Evolutionary conservation across 2,888 invertebrate genomes (phyloP), one percentile per base, ranked within the genome.

Genomic region (Nemotelus pantherinus): DNA sequence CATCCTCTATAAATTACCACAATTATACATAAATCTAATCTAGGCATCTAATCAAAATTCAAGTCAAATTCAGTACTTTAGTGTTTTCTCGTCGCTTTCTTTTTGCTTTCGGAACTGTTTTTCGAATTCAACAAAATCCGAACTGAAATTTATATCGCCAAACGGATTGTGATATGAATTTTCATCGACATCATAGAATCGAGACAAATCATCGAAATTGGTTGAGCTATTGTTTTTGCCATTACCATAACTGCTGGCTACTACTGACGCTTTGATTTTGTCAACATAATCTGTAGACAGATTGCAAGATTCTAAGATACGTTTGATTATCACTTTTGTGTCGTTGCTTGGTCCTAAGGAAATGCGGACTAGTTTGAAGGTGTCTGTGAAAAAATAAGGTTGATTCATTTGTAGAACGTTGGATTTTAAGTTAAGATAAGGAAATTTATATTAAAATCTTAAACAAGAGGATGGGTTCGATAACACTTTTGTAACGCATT

Each of bases 231-330:
- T 39, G 7, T 47, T 48, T 76, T n/a, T 53, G 67, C 7, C 64
- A 48, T 6, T 55, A 10, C 57, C 57, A 57, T 57, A 9, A 5
- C 43, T 64, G 5, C 9, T 6, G 10, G 3, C n/a, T n/a, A 50
- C 44, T 64, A 3, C n/a, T 41, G 77, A 74, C 0, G 82, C 43
- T 78, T 84, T 86, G 0, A 94, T 91, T 85, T 91, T 93, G 85
- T 95, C 95, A 4, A 97, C 89, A 87, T 95, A 95, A 63, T 93
- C 93, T n/a, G 96, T 95, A 3, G 96, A 91, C 80, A 97, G 90
- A 85, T 94, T 91, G 87, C 96, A 96, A 48, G 93, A 91, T 84
- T 92, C 91, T 79, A 97, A 88, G 80, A 97, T 91, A 60, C 83
- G 87, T 84, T 91, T 92, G 6, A 93, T 89, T 57, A 97, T 92